phyloP scores from a whole-genome alignment of 2,888 invertebrate species.

The Dicyrtomina minuta region DNA sequence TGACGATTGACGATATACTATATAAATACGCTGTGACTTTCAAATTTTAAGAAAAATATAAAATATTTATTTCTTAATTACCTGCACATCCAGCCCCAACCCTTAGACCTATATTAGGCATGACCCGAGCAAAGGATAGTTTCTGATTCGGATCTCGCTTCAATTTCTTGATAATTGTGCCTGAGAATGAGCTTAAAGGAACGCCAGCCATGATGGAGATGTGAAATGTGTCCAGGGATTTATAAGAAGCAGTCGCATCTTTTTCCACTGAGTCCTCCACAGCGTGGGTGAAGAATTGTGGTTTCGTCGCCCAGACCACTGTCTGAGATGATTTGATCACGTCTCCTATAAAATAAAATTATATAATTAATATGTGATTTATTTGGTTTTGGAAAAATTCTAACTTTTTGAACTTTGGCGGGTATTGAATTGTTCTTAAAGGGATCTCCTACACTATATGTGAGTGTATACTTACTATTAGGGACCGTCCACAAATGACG shows the following conservation, averaged over 20 bases:
- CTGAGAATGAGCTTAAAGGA: conserved; percentile 29
- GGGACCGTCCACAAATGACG: too few species aligned
- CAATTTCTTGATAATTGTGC: background rate
- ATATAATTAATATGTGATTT: conserved; percentile 8
- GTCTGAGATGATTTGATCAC: conserved; percentile 35
- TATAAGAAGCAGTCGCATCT: background rate
- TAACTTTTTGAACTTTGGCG: too few species aligned
- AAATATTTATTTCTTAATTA: conserved; percentile 9
- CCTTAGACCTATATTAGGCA: conserved; percentile 47
- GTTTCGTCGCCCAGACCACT: conserved; percentile 61
- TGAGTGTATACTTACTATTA: too few species aligned
- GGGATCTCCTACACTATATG: too few species aligned
- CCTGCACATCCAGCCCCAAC: conserved; percentile 45
- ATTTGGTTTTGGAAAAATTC: too few species aligned
- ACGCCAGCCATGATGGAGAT: conserved; percentile 47
- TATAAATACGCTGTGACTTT: background rate
- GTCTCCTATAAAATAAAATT: conserved; percentile 27
- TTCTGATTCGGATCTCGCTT: background rate
- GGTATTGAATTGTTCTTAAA: too few species aligned
- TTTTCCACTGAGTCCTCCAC: conserved; percentile 8
- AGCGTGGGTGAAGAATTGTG: conserved; percentile 40
- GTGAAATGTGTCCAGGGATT: conserved; percentile 27
- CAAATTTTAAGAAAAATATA: background rate
- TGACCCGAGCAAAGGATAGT: conserved; percentile 38
- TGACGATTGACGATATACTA: too few species aligned